phyloP scores from a whole-genome alignment of 2,797 vertebrate species.

The Tenualosa thibaudeaui region DNA sequence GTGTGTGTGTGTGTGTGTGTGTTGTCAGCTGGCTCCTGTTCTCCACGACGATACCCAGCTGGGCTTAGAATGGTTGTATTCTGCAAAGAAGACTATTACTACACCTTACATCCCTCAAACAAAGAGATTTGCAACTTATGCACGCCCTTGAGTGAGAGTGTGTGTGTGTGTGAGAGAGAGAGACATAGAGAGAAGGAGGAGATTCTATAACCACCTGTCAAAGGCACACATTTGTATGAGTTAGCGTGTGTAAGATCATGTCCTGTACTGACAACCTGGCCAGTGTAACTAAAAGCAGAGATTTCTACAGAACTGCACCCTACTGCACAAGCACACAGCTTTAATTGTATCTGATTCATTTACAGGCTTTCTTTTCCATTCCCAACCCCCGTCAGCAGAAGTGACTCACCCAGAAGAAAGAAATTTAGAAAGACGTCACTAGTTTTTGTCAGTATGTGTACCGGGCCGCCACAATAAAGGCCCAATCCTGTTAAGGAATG shows the following conservation, averaged over 20 bases:
- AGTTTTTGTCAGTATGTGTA: slow-evolving; percentile 73
- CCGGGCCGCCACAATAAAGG: slow-evolving; percentile 74
- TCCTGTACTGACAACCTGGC: too few relatives aligned
- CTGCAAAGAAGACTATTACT: not conserved
- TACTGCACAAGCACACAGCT: too few relatives aligned
- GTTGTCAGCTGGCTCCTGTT: slow-evolving; percentile 35
- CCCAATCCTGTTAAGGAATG: slow-evolving; percentile 75
- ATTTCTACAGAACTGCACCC: too few relatives aligned
- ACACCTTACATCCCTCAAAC: too few relatives aligned
- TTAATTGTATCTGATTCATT: not conserved
- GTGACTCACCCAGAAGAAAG: slow-evolving; percentile 56
- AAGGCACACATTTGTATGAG: too few relatives aligned
- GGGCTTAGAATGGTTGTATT: not conserved
- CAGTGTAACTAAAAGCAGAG: too few relatives aligned
- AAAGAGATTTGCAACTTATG: too few relatives aligned
- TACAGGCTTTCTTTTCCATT: slow-evolving; percentile 27
- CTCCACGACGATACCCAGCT: slow-evolving; percentile 25
- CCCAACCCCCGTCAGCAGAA: slow-evolving; percentile 54
- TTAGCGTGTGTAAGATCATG: too few relatives aligned
- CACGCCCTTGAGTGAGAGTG: not conserved
- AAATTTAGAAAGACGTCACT: slow-evolving; percentile 67
- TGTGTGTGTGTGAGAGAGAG: not conserved
- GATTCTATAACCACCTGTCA: too few relatives aligned
- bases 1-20: slow-evolving; percentile 34
- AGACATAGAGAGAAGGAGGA: too few relatives aligned